Evolutionary conservation across 64 coral and sea anemone genomes (phyloP).

Genomic region (Porites lutea): DNA sequence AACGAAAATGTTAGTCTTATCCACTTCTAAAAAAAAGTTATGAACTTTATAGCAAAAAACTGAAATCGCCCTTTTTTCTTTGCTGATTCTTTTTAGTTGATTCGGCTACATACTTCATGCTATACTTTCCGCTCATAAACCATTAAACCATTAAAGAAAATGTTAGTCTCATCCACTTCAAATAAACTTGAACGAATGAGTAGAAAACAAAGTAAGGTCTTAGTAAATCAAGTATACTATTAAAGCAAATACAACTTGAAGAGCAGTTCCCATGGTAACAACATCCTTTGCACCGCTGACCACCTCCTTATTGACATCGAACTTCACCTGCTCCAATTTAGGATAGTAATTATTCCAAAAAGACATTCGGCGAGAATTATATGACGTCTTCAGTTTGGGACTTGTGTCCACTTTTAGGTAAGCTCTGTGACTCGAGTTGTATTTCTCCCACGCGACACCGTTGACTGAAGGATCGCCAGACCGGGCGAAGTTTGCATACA

Average conservation of each 20-base stretch:
- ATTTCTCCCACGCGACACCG: constrained; percentile 37
- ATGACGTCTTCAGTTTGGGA: constrained; percentile 17
- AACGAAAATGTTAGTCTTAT: too few relatives aligned
- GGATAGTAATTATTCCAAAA: constrained; percentile 83
- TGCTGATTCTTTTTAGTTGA: too few relatives aligned
- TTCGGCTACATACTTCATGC: too few relatives aligned
- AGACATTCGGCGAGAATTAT: constrained; percentile 23
- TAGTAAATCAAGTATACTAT: background rate
- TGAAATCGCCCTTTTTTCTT: too few relatives aligned
- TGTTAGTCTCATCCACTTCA: too few relatives aligned
- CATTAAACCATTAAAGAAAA: too few relatives aligned
- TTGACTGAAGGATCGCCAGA: constrained; percentile 49
- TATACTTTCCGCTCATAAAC: too few relatives aligned
- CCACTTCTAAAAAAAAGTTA: too few relatives aligned
- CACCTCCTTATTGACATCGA: background rate
- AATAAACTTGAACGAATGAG: too few relatives aligned
- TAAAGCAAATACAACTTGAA: background rate
- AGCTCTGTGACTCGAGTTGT: constrained; percentile 19
- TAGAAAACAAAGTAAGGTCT: background rate
- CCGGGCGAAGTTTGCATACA: constrained; percentile 73
- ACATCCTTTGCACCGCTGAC: background rate
- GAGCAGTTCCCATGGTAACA: background rate
- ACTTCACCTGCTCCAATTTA: constrained; percentile 23
- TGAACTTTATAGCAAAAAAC: too few relatives aligned
- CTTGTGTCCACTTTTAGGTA: constrained; percentile 34